These are phyloP conservation scores for Agapornis roseicollis DNA, from an alignment of 2,113 vertebrate species.

Conservation along the genomic window DNA sequence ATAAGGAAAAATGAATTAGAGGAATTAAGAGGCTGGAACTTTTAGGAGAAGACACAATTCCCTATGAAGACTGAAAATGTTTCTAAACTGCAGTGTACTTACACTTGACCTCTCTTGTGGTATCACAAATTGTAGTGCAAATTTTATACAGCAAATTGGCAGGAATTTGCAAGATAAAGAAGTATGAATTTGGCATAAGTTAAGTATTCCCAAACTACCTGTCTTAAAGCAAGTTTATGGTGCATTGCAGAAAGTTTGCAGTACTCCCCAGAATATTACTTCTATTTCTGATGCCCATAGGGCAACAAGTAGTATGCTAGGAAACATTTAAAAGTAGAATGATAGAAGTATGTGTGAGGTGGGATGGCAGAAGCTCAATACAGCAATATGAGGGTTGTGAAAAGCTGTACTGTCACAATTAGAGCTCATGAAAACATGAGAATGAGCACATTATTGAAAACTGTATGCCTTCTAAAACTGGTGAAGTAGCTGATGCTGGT, in stretches of 20 bases:
- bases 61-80: background rate
- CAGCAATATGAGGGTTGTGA: background rate
- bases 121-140: fast-evolving
- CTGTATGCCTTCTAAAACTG: background rate
- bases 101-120: background rate
- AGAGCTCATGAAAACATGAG: background rate
- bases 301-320: background rate
- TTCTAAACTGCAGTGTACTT: background rate
- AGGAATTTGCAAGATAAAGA: background rate
- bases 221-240: background rate
- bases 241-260: background rate
- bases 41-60: background rate
- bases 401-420: background rate
- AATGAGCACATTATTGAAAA: background rate
- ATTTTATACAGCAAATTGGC: background rate
- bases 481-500: background rate
- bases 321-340: background rate
- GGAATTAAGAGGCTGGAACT: background rate
- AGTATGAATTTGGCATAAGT: background rate
- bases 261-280: background rate
- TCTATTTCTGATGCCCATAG: background rate
- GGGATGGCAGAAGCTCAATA: background rate
- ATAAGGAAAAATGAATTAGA: background rate
- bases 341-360: background rate
- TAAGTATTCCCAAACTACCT: background rate